These are phyloP conservation scores for Diaprepes abbreviatus DNA, from an alignment of 2,888 invertebrate genomes.

Conservation along the genomic window DNA sequence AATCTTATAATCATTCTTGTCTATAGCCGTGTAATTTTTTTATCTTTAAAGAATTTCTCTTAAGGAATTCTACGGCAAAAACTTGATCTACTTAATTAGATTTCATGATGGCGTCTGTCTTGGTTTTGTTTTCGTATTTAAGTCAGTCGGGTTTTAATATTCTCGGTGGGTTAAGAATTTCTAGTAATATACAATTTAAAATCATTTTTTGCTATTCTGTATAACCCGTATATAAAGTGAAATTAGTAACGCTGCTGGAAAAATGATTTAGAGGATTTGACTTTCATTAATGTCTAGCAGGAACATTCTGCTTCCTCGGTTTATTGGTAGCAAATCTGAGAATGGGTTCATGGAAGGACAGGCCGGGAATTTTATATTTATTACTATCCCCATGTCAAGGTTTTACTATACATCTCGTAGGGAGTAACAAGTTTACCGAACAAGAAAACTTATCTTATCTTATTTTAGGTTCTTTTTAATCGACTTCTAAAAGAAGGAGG, in stretches of 20 bases:
- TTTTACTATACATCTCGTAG: no score
- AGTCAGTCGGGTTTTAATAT: conserved; percentile 26
- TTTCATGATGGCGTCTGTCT: conserved; percentile 34
- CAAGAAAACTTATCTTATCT: no score
- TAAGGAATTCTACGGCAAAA: conserved; percentile 33
- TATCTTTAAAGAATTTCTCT: conserved; percentile 35
- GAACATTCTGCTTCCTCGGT: no score
- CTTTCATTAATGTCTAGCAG: no score
- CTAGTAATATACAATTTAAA: conserved; percentile 28
- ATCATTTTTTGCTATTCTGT: not conserved
- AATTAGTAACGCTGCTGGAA: not conserved
- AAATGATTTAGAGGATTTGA: not conserved
- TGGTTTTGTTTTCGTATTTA: conserved; percentile 37
- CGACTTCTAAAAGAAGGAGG: no score
- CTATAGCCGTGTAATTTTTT: conserved; percentile 29
- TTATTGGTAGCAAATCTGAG: no score
- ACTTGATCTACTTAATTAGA: conserved; percentile 36
- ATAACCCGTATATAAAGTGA: not conserved
- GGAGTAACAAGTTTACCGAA: no score
- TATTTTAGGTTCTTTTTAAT: no score
- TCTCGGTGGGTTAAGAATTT: conserved; percentile 17
- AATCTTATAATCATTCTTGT: conserved; percentile 34
- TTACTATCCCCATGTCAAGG: no score
- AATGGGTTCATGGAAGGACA: no score
- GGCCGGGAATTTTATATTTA: no score